These are phyloP conservation scores for Pteropus rufus DNA, from an alignment of 2,797 vertebrate species.

Conservation along the genomic window DNA sequence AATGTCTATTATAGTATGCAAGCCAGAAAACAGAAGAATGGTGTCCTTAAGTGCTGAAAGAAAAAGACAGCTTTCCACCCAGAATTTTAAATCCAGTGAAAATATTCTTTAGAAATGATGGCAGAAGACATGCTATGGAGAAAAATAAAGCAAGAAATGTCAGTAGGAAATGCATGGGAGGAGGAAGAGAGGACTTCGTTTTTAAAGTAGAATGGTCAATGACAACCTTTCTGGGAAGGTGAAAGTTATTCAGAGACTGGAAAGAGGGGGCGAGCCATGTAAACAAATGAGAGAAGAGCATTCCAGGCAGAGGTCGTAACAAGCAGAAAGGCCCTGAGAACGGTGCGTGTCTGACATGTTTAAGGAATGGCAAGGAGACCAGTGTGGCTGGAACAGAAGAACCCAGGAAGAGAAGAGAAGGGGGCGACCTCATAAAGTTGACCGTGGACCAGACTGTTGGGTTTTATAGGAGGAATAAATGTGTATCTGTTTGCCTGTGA, in stretches of 20 bases:
- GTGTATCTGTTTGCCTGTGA: neutral
- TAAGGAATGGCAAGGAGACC: neutral
- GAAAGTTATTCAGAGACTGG: neutral
- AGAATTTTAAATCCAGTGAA: neutral
- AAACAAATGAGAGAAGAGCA: neutral
- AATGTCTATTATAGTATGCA: neutral
- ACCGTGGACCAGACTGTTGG: neutral
- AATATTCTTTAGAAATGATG: neutral
- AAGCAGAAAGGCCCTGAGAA: neutral
- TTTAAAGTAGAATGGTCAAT: neutral
- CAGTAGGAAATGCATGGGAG: neutral
- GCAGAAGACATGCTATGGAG: neutral
- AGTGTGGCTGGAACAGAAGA: neutral
- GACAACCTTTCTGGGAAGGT: neutral
- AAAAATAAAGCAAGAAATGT: neutral
- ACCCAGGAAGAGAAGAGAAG: neutral
- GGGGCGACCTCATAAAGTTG: neutral
- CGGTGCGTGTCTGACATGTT: accelerated
- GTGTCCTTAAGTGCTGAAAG: neutral
- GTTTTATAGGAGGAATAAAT: neutral
- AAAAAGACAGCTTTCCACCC: neutral
- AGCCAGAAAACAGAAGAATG: neutral
- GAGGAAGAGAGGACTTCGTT: accelerated
- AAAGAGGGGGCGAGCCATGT: neutral
- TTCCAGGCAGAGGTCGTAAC: neutral